Evolutionary conservation across 2,113 vertebrate genomes (phyloP).

Genomic region (Ciconia boyciana): DNA sequence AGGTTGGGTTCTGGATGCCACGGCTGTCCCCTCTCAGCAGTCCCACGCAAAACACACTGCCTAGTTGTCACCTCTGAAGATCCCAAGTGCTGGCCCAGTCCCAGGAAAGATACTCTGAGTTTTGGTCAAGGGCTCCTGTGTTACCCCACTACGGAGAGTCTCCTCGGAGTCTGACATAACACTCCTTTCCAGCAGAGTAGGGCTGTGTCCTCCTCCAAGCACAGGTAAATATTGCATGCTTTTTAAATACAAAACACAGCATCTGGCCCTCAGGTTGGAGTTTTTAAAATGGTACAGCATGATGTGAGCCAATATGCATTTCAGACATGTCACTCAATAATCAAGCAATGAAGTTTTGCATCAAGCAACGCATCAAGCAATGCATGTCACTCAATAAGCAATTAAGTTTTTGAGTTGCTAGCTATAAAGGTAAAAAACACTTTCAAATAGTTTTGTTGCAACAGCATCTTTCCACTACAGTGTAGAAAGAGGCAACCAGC

Average conservation of each 20-base stretch:
- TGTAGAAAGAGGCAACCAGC: fast-evolving
- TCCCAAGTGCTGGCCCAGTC: neutral
- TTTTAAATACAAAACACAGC: neutral
- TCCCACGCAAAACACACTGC: neutral
- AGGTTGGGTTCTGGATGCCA: neutral
- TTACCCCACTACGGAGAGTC: neutral
- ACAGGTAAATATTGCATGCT: neutral
- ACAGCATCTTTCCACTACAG: neutral
- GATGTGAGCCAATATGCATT: neutral
- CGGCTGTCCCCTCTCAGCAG: neutral
- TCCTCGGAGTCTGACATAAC: neutral
- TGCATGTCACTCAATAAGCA: neutral
- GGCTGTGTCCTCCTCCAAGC: neutral
- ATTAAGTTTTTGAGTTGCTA: neutral
- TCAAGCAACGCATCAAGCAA: too few relatives aligned
- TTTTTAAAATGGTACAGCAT: neutral
- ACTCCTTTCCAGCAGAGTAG: neutral
- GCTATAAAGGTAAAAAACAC: neutral
- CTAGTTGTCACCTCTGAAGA: neutral
- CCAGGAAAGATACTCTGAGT: neutral
- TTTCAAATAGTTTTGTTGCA: neutral
- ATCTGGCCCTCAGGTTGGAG: neutral
- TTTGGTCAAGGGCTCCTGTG: neutral
- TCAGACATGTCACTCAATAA: fast-evolving
- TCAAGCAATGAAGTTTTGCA: neutral